A percentile compares a stretch with the other conserved stretches of the same genome.
These are phyloP conservation scores for Drosophila macrospina DNA, from an alignment of 2,888 invertebrate genomes.

Conservation along the genomic window DNA sequence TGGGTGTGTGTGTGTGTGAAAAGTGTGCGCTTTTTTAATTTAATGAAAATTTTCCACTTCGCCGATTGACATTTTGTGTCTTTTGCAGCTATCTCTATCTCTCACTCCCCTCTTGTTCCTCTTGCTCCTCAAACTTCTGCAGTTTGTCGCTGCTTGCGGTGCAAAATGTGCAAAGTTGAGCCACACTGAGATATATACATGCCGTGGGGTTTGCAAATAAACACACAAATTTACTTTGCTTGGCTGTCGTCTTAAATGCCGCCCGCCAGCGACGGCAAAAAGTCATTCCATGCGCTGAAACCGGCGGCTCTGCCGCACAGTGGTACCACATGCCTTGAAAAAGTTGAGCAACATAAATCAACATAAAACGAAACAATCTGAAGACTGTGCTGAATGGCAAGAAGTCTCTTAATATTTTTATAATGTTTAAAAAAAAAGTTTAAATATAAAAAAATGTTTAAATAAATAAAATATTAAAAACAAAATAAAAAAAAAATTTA, in stretches of 20 bases:
- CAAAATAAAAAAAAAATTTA: no score
- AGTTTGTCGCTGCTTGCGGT: conserved; percentile 61
- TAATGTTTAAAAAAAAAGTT: no score
- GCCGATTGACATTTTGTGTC: conserved; percentile 83
- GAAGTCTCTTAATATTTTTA: no score
- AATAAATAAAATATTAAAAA: no score
- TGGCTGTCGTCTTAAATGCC: conserved; percentile 59
- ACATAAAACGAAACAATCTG: no score
- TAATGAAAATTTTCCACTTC: conserved; percentile 85
- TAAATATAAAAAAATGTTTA: no score
- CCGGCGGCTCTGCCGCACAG: conserved; percentile 38
- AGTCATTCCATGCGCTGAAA: conserved; percentile 65
- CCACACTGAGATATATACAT: conserved; percentile 42
- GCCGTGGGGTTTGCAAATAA: conserved; percentile 76
- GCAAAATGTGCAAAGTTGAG: conserved; percentile 69
- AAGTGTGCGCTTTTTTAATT: conserved; percentile 81
- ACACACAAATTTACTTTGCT: conserved; percentile 78
- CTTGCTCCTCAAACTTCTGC: conserved; percentile 20
- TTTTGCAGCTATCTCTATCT: conserved; percentile 53
- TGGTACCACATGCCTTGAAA: conserved; percentile 8
- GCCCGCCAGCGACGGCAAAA: conserved; percentile 64
- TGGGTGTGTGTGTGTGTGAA: conserved; percentile 50
- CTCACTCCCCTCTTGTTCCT: background rate
- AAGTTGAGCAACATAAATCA: background rate
- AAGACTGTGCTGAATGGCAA: no score